phyloP scores from a whole-genome alignment of 2,888 invertebrate species.

The Acrobasis repandana region DNA sequence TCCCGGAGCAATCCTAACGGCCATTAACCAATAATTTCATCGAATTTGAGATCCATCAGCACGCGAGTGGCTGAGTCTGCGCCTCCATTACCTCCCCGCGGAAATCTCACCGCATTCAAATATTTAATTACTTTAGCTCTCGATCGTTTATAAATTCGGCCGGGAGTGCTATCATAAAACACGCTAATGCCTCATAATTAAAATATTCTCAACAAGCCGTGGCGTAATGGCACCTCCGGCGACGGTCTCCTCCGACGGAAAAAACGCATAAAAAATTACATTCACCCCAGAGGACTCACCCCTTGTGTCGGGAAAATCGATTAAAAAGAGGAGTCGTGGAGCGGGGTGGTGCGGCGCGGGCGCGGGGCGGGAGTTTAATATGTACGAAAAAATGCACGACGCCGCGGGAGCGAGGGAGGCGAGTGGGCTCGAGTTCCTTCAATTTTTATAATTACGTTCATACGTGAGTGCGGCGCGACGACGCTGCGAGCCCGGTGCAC shows the following conservation, averaged over 20 bases:
- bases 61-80: constrained; percentile 52
- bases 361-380: constrained; percentile 77
- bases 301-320: constrained; percentile 83
- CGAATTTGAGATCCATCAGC: constrained; percentile 80
- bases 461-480: constrained; percentile 81
- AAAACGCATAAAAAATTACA: constrained; percentile 84
- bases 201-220: constrained; percentile 84
- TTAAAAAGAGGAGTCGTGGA: constrained; percentile 82
- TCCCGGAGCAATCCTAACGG: constrained; percentile 66
- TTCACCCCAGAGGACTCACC: constrained; percentile 83
- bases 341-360: constrained; percentile 54
- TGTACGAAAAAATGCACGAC: constrained; percentile 83
- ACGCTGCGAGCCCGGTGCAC: constrained; percentile 33
- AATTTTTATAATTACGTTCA: constrained; percentile 84
- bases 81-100: constrained; percentile 77
- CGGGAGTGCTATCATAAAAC: constrained; percentile 82
- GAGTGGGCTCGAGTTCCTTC: constrained; percentile 74
- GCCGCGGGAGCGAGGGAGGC: constrained; percentile 75
- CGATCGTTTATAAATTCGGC: constrained; percentile 80
- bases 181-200: constrained; percentile 84
- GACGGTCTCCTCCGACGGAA: constrained; percentile 75
- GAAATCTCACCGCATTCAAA: constrained; percentile 82
- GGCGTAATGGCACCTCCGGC: constrained; percentile 83
- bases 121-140: constrained; percentile 81
- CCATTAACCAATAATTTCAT: constrained; percentile 80